phyloP scores from a whole-genome alignment of 2,797 vertebrate species.

The Vespertilio murinus region DNA sequence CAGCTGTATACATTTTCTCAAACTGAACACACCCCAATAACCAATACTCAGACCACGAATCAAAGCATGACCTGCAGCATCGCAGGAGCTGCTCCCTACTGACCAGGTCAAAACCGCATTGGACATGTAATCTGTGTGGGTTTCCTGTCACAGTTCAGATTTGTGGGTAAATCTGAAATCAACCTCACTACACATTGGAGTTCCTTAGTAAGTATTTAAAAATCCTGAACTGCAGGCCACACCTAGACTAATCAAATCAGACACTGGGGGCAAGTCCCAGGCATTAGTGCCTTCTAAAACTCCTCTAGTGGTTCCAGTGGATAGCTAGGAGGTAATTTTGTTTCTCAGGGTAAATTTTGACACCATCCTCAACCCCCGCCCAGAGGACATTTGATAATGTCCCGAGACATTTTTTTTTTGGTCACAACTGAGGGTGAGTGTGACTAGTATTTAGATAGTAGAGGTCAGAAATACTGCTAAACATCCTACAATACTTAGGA shows the following conservation, averaged over 20 bases:
- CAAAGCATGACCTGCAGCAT: neutral
- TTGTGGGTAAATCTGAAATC: conserved; percentile 10
- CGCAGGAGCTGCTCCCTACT: neutral
- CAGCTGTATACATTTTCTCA: neutral
- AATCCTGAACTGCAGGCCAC: neutral
- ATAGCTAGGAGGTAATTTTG: neutral
- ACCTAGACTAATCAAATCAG: neutral
- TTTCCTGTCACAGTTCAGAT: neutral
- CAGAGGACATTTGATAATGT: neutral
- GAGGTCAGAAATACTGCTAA: neutral
- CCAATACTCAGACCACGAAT: neutral
- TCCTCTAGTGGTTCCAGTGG: neutral
- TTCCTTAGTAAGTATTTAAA: conserved; percentile 6
- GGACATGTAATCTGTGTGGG: neutral
- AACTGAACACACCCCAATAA: conserved; percentile 1
- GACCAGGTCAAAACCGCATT: neutral
- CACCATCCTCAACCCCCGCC: too few relatives aligned
- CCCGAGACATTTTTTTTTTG: neutral
- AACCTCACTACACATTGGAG: neutral
- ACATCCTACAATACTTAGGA: neutral
- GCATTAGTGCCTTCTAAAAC: neutral
- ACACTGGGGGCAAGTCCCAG: neutral
- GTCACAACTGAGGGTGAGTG: neutral
- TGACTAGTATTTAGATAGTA: neutral
- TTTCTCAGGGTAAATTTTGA: neutral